These are phyloP conservation scores for Drosophila histrio DNA, from an alignment of 2,888 invertebrate genomes.

Conservation along the genomic window DNA sequence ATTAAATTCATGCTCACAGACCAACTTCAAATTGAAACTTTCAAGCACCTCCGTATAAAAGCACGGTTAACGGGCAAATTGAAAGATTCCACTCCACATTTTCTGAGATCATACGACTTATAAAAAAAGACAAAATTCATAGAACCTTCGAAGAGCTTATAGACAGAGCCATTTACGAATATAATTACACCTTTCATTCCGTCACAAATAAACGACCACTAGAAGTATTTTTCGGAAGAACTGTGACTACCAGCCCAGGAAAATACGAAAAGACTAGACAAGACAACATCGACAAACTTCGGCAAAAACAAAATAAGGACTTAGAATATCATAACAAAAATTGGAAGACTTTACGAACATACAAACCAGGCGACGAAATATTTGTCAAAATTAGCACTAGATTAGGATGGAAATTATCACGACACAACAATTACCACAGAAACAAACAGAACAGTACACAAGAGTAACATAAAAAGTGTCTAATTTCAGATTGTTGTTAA, in stretches of 20 bases:
- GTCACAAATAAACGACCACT: too few relatives aligned
- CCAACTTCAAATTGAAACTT: too few relatives aligned
- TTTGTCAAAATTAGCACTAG: background rate
- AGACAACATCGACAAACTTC: too few relatives aligned
- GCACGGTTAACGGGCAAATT: background rate
- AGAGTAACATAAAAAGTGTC: background rate
- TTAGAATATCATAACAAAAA: too few relatives aligned
- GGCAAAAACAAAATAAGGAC: too few relatives aligned
- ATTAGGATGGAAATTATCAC: background rate
- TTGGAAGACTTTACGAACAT: too few relatives aligned
- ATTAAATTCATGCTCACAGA: too few relatives aligned
- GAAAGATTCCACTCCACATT: background rate
- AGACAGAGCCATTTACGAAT: background rate
- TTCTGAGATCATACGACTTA: background rate
- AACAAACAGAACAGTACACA: background rate
- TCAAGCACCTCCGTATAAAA: background rate
- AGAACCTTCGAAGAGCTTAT: constrained; percentile 3
- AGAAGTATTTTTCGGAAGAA: too few relatives aligned
- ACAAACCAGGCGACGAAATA: background rate
- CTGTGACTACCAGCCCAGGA: background rate
- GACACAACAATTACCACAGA: too few relatives aligned
- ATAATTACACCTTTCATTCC: background rate
- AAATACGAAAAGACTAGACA: background rate
- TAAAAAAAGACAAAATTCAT: background rate
- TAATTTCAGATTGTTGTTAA: background rate